Conservation (phyloP, 2,797 vertebrate species). For the Semaprochilodus insignis region DNA sequence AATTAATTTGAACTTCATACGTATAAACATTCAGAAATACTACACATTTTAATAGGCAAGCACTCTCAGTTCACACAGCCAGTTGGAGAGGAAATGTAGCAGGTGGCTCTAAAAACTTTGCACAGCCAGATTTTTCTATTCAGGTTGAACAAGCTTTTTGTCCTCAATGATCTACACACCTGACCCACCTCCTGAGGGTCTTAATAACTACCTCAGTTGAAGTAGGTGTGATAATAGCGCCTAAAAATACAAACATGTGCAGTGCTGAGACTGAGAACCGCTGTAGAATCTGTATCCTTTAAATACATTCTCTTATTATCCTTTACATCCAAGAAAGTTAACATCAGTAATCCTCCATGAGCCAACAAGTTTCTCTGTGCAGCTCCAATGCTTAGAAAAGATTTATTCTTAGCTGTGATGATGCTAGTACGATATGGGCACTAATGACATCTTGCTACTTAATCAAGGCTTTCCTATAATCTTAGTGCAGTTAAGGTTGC, state of each 20-base stretch:
- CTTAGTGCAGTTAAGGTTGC: conserved; percentile 46
- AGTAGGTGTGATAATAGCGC: not conserved
- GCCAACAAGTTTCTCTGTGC: conserved; percentile 8
- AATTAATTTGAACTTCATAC: too few species aligned
- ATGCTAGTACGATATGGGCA: conserved; percentile 10
- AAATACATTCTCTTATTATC: conserved; percentile 16
- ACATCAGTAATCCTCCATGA: conserved; percentile 24
- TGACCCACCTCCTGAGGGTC: not conserved
- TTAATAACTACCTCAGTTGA: not conserved
- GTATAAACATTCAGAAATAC: too few species aligned
- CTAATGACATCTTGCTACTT: conserved; percentile 12
- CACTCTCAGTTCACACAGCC: too few species aligned
- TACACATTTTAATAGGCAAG: too few species aligned
- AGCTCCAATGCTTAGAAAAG: conserved; percentile 3
- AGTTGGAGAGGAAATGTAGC: too few species aligned
- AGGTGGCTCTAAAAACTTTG: too few species aligned
- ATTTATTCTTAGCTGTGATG: not conserved
- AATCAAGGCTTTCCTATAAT: conserved; percentile 26
- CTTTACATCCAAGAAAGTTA: not conserved
- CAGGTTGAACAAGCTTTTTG: too few species aligned
- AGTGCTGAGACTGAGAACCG: conserved; percentile 1
- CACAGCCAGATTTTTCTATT: too few species aligned
- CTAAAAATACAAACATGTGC: not conserved
- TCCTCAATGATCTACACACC: not conserved
- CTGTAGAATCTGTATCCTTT: not conserved